A percentile compares a stretch with the other conserved stretches of the same genome.
Conservation (phyloP, 2,888 invertebrate species). For the Scaptodrosophila latifasciaeformis region DNA sequence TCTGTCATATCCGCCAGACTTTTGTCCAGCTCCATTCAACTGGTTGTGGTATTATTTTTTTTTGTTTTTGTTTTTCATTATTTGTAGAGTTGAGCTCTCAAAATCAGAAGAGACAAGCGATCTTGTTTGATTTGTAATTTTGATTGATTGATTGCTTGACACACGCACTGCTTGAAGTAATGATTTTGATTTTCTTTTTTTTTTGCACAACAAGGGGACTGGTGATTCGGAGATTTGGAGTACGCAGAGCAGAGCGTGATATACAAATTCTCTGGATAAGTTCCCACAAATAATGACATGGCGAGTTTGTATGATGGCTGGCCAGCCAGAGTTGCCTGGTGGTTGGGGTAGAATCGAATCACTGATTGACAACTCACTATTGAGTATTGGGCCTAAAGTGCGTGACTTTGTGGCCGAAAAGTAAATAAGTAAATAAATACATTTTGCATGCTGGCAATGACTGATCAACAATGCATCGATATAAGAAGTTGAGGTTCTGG, state of each 20-base stretch:
- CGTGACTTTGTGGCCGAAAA: constrained; percentile 50
- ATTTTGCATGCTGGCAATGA: constrained; percentile 9
- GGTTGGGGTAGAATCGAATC: too few species aligned
- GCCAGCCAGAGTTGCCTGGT: too few species aligned
- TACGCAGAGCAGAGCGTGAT: constrained; percentile 29
- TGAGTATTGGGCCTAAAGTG: constrained; percentile 13
- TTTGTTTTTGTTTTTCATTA: too few species aligned
- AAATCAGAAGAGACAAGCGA: constrained; percentile 11
- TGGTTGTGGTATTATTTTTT: constrained; percentile 27
- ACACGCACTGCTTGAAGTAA: constrained; percentile 47
- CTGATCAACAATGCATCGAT: constrained; percentile 62
- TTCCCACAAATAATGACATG: constrained; percentile 67
- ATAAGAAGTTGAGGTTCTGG: constrained; percentile 23
- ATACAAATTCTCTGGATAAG: constrained; percentile 47
- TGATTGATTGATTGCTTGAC: constrained; percentile 66
- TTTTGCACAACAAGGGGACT: constrained; percentile 30
- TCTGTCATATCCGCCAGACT: constrained; percentile 47
- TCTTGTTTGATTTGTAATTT: constrained; percentile 54
- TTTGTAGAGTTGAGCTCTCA: constrained; percentile 23
- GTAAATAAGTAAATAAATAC: background rate
- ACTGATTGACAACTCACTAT: constrained; percentile 55
- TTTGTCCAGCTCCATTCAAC: constrained; percentile 44
- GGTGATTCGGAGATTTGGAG: background rate
- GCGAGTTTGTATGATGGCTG: constrained; percentile 39
- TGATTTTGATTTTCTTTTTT: constrained; percentile 55